A percentile compares a stretch with the other conserved stretches of the same genome.
phyloP scores from a whole-genome alignment of 2,888 invertebrate genomes.

The Aspidiotus destructor region DNA sequence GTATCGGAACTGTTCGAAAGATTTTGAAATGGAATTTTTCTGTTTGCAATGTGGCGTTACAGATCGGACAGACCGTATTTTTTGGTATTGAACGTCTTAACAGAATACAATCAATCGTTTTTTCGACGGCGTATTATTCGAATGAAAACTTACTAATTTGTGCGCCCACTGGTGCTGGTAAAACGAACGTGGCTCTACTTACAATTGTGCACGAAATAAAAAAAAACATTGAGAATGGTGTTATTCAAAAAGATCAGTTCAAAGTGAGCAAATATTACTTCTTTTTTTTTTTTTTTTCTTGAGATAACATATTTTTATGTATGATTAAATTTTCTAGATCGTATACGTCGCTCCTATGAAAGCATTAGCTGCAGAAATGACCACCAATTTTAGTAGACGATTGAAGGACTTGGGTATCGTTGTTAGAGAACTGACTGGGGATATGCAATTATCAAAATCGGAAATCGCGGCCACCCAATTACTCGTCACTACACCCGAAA shows the following conservation, averaged over 20 bases:
- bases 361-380: constrained; percentile 97
- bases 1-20: constrained; percentile 7
- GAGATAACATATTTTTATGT: background rate
- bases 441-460: constrained; percentile 90
- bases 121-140: constrained; percentile 85
- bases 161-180: constrained; percentile 98
- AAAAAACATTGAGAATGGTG: constrained; percentile 56
- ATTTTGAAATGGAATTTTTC: background rate
- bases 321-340: constrained; percentile 50
- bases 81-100: constrained; percentile 77
- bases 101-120: constrained; percentile 91
- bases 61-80: constrained; percentile 84
- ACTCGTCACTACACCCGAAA: constrained; percentile 97
- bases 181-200: constrained; percentile 95
- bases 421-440: constrained; percentile 91
- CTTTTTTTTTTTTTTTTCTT: background rate
- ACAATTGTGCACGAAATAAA: constrained; percentile 84
- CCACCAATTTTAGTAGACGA: constrained; percentile 77
- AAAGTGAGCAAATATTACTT: constrained; percentile 29
- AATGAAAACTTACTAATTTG: constrained; percentile 96
- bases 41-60: constrained; percentile 39
- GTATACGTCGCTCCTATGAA: constrained; percentile 99
- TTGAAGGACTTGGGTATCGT: constrained; percentile 62
- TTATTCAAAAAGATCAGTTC: constrained; percentile 34
- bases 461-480: constrained; percentile 95